phyloP scores from a whole-genome alignment of 2,113 vertebrate genomes.

The Synchiropus splendidus region DNA sequence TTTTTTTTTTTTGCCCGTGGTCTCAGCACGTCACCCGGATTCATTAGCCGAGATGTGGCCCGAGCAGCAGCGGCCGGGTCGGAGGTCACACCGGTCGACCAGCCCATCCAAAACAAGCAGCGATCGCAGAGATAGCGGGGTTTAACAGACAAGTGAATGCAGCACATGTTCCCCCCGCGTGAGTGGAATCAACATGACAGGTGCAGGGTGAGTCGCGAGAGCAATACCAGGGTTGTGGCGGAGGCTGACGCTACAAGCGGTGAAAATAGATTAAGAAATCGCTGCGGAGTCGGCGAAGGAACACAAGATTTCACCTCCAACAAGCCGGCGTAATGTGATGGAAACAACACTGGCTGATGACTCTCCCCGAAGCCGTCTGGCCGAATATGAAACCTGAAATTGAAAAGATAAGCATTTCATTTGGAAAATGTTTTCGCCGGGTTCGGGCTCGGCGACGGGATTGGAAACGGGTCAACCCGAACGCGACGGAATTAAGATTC shows the following conservation, averaged over 20 bases:
- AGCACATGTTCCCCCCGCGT: conserved; percentile 17
- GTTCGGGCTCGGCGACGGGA: neutral
- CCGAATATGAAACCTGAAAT: conserved; percentile 11
- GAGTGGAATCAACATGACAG: conserved; percentile 32
- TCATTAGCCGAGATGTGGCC: conserved; percentile 34
- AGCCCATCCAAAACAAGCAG: conserved; percentile 10
- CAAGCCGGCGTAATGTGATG: neutral
- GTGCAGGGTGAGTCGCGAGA: conserved; percentile 24
- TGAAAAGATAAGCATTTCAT: conserved; percentile 12
- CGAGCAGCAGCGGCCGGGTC: conserved; percentile 29
- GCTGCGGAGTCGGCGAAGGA: conserved; percentile 1
- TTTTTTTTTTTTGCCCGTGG: conserved; percentile 19
- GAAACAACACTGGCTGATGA: conserved; percentile 6
- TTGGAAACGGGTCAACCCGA: conserved; percentile 5
- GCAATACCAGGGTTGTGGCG: conserved; percentile 7
- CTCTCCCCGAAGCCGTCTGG: neutral
- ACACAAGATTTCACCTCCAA: conserved; percentile 7
- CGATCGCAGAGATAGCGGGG: conserved; percentile 31
- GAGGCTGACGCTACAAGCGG: conserved; percentile 5
- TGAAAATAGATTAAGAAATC: conserved; percentile 2
- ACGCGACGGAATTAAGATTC: too few relatives aligned
- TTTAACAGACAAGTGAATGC: conserved; percentile 20
- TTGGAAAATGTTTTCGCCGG: conserved; percentile 1
- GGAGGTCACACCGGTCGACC: conserved; percentile 24
- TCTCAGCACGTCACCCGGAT: conserved; percentile 22